Percentiles rank a stretch among this genome's conserved stretches.
These are phyloP conservation scores for Sapayoa aenigma DNA, from an alignment of 2,113 vertebrate species.

Conservation along the genomic window DNA sequence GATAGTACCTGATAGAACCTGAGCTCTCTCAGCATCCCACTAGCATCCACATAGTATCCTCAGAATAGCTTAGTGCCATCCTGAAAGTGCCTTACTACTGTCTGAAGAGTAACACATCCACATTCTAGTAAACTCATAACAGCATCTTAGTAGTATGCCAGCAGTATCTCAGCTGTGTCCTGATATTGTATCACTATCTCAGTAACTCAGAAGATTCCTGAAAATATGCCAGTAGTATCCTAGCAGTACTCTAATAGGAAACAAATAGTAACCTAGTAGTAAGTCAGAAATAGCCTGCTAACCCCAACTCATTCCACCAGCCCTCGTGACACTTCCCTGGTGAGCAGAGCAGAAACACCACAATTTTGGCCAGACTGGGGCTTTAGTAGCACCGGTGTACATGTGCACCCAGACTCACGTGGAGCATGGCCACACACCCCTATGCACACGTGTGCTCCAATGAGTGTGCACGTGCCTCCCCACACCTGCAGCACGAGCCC, in stretches of 20 bases:
- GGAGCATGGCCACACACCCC: too few relatives aligned
- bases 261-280: neutral
- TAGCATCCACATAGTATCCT: neutral
- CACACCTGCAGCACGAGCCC: accelerated
- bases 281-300: accelerated
- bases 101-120: neutral
- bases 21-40: neutral
- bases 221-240: neutral
- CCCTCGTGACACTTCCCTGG: accelerated
- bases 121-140: neutral
- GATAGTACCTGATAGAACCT: accelerated
- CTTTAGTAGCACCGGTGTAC: accelerated
- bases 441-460: neutral
- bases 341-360: neutral
- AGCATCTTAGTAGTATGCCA: neutral
- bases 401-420: accelerated
- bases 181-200: accelerated
- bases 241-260: accelerated
- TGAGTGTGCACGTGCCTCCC: neutral
- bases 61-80: neutral
- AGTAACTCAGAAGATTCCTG: neutral
- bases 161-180: neutral
- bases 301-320: neutral
- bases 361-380: accelerated
- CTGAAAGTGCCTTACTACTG: neutral